These are phyloP conservation scores for Nephila pilipes DNA, from an alignment of 1,140 invertebrate species.

Conservation along the genomic window DNA sequence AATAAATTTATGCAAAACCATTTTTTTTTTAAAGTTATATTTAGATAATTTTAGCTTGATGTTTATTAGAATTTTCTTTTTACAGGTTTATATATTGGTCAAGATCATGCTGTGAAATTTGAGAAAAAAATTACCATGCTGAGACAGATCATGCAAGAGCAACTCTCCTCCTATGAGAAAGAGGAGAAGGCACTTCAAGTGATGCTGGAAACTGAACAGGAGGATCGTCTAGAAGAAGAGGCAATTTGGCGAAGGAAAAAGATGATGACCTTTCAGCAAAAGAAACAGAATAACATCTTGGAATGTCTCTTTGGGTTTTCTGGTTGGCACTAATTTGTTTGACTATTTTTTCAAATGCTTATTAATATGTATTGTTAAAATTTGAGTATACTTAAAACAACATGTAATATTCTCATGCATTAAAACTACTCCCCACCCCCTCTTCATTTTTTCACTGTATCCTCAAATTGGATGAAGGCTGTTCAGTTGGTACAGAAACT, in stretches of 20 bases:
- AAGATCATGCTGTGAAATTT: slow-evolving; percentile 78
- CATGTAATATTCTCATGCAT: too few relatives aligned
- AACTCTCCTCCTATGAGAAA: slow-evolving; percentile 82
- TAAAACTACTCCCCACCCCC: too few relatives aligned
- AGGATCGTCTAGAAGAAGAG: slow-evolving; percentile 76
- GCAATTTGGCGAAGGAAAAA: slow-evolving; percentile 60
- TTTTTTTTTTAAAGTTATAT: too few relatives aligned
- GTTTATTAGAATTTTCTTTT: neutral
- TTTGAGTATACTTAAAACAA: too few relatives aligned
- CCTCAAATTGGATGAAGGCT: too few relatives aligned
- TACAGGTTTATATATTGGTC: neutral
- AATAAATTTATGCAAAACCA: too few relatives aligned
- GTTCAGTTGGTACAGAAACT: too few relatives aligned
- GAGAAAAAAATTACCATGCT: slow-evolving; percentile 79
- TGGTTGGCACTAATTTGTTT: neutral
- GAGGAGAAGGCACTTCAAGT: slow-evolving; percentile 83
- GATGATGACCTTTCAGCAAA: slow-evolving; percentile 27
- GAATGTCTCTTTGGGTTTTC: slow-evolving; percentile 59
- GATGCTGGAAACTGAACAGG: slow-evolving; percentile 81
- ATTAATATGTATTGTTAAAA: neutral
- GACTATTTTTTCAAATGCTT: neutral
- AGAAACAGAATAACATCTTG: slow-evolving; percentile 22
- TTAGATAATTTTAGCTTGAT: too few relatives aligned
- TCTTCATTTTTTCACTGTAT: too few relatives aligned
- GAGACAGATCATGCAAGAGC: slow-evolving; percentile 82